Percentiles rank a stretch among this genome's conserved stretches.
Evolutionary conservation across 2,113 vertebrate genomes (phyloP).

Genomic region (Prietella phreatophila): DNA sequence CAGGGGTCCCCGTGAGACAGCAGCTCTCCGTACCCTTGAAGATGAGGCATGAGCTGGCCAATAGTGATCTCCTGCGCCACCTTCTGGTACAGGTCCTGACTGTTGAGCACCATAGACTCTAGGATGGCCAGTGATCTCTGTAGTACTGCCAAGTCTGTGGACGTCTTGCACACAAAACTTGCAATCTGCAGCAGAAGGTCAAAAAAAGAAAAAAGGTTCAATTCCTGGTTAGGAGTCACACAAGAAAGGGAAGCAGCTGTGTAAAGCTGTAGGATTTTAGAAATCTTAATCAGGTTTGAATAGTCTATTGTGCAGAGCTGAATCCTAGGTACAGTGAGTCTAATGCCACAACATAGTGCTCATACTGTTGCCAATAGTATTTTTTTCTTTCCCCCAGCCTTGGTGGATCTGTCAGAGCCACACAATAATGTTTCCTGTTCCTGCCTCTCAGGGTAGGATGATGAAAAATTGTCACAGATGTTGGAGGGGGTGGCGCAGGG

Average conservation of each 20-base stretch:
- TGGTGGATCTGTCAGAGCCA: neutral
- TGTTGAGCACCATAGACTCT: conserved; percentile 98
- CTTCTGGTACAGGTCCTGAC: conserved; percentile 97
- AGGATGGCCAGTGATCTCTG: conserved; percentile 94
- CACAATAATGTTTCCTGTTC: neutral
- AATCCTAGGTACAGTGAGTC: neutral
- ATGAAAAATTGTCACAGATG: neutral
- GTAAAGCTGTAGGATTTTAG: neutral
- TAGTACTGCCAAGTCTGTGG: conserved; percentile 88
- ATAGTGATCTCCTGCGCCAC: conserved; percentile 99
- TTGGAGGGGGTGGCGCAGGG: neutral
- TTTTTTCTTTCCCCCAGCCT: neutral
- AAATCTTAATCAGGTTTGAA: neutral
- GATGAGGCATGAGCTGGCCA: conserved; percentile 93
- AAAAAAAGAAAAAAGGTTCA: neutral
- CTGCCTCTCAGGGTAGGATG: neutral
- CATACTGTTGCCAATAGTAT: neutral
- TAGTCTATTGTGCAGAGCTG: neutral
- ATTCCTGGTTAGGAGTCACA: neutral
- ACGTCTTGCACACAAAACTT: conserved; percentile 92
- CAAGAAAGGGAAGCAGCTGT: neutral
- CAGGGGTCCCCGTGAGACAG: neutral
- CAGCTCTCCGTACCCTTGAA: conserved; percentile 83
- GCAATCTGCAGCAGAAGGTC: conserved; percentile 79
- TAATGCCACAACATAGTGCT: neutral